Conservation (phyloP, 23 tunicate genomes). For the Corella eumyota region DNA sequence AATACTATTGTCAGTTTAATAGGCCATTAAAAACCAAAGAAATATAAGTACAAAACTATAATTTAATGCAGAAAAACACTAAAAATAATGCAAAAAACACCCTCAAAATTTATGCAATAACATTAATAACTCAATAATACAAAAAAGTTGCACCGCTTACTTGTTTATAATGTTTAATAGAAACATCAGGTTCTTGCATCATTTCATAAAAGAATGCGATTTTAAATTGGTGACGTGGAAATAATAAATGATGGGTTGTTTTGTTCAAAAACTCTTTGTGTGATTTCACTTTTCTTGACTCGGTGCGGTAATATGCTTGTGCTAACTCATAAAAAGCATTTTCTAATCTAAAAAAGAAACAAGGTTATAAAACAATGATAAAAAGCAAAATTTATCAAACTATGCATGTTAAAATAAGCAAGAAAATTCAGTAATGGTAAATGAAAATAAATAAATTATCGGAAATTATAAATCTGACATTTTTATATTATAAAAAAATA, state of each 20-base stretch:
- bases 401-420: too few species aligned
- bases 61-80: not conserved
- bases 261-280: conserved; percentile 83
- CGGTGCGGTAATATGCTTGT: conserved; percentile 70
- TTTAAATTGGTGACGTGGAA: conserved; percentile 81
- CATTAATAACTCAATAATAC: too few species aligned
- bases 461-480: not conserved
- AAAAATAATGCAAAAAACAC: too few species aligned
- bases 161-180: conserved; percentile 34
- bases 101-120: too few species aligned
- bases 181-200: conserved; percentile 52
- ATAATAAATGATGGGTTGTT: conserved; percentile 87
- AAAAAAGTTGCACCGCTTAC: too few species aligned
- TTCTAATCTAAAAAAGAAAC: conserved; percentile 45
- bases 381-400: too few species aligned
- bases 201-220: conserved; percentile 71
- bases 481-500: not conserved
- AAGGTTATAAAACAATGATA: too few species aligned
- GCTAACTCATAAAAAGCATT: conserved; percentile 81
- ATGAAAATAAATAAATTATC: too few species aligned
- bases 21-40: not conserved
- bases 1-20: not conserved
- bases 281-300: conserved; percentile 44
- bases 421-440: too few species aligned
- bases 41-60: not conserved